phyloP scores from a whole-genome alignment of 2,888 invertebrate species.

The Carpatolechia fugitivella region DNA sequence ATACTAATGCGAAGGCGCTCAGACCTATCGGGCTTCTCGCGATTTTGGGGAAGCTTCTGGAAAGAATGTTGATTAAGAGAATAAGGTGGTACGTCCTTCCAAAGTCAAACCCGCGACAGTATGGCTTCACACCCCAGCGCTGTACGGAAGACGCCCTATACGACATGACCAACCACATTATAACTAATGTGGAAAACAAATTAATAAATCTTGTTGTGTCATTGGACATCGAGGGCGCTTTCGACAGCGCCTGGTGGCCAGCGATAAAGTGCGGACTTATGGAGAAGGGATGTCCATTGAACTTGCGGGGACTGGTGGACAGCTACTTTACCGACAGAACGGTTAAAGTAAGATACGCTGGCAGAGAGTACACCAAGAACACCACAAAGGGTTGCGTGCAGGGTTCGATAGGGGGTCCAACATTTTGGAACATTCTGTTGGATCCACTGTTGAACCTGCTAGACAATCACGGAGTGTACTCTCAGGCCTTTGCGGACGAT shows the following conservation, averaged over 20 bases:
- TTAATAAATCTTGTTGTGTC: neutral
- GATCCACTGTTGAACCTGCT: neutral
- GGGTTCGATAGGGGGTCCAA: slow-evolving; percentile 7
- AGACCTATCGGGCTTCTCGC: neutral
- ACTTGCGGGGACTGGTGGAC: neutral
- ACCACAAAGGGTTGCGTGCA: slow-evolving; percentile 13
- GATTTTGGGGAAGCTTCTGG: neutral
- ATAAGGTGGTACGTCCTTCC: neutral
- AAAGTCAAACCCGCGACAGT: neutral
- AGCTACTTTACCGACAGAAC: neutral
- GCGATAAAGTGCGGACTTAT: neutral
- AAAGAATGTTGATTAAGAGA: neutral
- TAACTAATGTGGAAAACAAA: neutral
- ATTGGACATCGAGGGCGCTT: slow-evolving; percentile 19
- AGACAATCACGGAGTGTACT: neutral
- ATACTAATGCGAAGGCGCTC: neutral
- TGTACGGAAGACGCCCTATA: neutral
- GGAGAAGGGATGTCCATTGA: neutral
- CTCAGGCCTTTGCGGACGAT: too few species aligned
- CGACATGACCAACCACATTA: neutral
- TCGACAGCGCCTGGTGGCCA: slow-evolving; percentile 21
- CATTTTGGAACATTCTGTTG: neutral
- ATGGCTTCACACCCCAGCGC: neutral
- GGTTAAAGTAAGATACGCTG: slow-evolving; percentile 2
- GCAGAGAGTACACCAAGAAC: neutral